These are phyloP conservation scores for Uromys caudimaculatus DNA, from an alignment of 2,797 vertebrate genomes.

Conservation along the genomic window DNA sequence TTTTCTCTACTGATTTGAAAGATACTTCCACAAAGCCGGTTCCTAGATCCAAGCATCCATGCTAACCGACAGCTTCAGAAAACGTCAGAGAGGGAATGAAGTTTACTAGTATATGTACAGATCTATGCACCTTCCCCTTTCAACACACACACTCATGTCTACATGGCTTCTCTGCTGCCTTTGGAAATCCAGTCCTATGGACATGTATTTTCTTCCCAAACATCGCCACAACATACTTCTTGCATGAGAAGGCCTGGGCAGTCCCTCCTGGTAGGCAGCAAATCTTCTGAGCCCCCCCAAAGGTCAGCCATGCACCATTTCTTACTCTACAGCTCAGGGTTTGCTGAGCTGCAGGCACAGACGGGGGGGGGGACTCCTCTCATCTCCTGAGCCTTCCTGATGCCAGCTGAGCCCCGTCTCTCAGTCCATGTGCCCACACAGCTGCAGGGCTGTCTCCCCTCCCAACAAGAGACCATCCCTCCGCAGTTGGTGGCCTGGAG, in stretches of 20 bases:
- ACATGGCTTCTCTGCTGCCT: background rate
- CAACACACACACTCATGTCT: background rate
- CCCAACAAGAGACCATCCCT: slow-evolving; percentile 44
- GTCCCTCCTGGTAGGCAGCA: background rate
- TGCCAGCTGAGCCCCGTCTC: background rate
- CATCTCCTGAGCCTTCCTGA: background rate
- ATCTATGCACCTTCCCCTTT: accelerated
- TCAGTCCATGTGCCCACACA: slow-evolving; percentile 5
- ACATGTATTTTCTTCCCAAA: background rate
- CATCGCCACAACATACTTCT: background rate
- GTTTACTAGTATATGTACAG: background rate
- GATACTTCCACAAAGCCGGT: background rate
- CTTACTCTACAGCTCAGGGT: background rate
- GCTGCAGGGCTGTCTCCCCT: slow-evolving; percentile 26
- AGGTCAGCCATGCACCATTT: background rate
- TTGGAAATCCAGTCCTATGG: too few relatives aligned
- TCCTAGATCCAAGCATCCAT: background rate
- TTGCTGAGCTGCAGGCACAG: background rate
- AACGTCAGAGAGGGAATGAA: background rate
- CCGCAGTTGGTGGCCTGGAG: slow-evolving; percentile 50
- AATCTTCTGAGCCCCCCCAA: background rate
- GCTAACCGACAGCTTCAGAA: background rate
- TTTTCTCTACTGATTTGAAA: background rate
- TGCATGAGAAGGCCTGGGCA: background rate
- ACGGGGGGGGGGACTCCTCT: background rate